Base-by-base conservation (phyloP, 2,888 invertebrate species). In the Myathropa florea region DNA sequence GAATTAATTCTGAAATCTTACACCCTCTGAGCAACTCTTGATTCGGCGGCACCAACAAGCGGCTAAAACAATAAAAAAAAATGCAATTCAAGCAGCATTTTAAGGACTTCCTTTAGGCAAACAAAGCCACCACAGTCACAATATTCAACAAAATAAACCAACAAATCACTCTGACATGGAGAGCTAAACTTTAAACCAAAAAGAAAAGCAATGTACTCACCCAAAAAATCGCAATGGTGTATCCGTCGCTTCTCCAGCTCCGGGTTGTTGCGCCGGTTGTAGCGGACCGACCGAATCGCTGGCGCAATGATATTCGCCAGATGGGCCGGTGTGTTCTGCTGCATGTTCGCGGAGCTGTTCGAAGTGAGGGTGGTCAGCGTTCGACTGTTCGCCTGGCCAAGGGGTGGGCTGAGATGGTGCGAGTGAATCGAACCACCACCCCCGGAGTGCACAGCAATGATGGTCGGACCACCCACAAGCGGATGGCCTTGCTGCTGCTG, bases 191-290 rank as follows among this genome's bases (percentile, higher is more conserved):
- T n/a, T n/a, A n/a, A n/a, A n/a, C n/a, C n/a, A 1, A 12, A 12
- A 2, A 33, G 9, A 33, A 39, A 4, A 6, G 2, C 18, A 18
- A n/a, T 0, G 4, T 6, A 92, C 94, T 94, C 93, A 97, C 97
- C 97, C 92, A 97, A 95, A 93, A 97, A 98, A 94, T 98, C 97
- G 94, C 99, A 99, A 93, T 97, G 98, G 92, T 99, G 98, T 90
- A 98, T 98, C 91, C 99, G 94, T 89, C 98, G 94, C 93, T 98
- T 98, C 93, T 99, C 98, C 90, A 99, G 93, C 92, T 99, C 98
- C 0, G 98, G 98, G 93, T 99, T 99, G 93, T 98, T 98, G 91
- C 98, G 95, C 89, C 98, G 94, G 94, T 98, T 98, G 93, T 97
- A 98, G 91, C 96, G 97, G 88, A 94, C 92, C 30, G 93, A 92